A percentile compares a stretch with the other conserved stretches of the same genome.
phyloP scores from a whole-genome alignment of 2,113 vertebrate genomes.

The Rhipidura dahli region DNA sequence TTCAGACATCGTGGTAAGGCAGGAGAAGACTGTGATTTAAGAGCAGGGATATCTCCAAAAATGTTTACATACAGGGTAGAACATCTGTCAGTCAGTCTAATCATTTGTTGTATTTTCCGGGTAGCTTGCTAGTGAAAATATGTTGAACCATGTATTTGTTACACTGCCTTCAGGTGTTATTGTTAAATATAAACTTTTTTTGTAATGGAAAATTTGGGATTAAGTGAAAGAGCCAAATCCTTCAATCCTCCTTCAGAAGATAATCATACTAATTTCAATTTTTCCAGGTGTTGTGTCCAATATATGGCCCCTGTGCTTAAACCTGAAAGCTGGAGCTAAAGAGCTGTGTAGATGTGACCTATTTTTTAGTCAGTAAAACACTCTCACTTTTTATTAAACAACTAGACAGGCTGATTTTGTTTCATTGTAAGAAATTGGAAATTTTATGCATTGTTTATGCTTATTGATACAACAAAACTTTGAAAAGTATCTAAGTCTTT shows the following conservation, averaged over 20 bases:
- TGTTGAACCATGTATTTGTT: background rate
- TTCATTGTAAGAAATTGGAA: background rate
- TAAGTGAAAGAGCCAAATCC: background rate
- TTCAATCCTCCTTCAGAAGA: background rate
- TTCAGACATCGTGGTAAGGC: background rate
- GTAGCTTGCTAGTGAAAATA: background rate
- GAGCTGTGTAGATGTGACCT: background rate
- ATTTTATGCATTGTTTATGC: background rate
- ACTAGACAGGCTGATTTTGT: background rate
- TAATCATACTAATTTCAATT: background rate
- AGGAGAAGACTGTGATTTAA: background rate
- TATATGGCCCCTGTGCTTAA: background rate
- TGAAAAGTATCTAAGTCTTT: background rate
- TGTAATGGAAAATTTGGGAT: background rate
- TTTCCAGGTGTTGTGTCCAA: background rate
- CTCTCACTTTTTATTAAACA: background rate
- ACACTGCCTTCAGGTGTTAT: background rate
- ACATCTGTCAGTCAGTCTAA: background rate
- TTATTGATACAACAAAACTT: background rate
- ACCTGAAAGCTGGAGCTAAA: background rate
- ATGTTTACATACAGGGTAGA: constrained; percentile 4
- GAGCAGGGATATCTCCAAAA: background rate
- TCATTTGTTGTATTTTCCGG: background rate
- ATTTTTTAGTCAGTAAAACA: background rate
- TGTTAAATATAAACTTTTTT: background rate